Evolutionary conservation across 1,140 invertebrate genomes (phyloP).

Genomic region (Paralvinella palmiformis): DNA sequence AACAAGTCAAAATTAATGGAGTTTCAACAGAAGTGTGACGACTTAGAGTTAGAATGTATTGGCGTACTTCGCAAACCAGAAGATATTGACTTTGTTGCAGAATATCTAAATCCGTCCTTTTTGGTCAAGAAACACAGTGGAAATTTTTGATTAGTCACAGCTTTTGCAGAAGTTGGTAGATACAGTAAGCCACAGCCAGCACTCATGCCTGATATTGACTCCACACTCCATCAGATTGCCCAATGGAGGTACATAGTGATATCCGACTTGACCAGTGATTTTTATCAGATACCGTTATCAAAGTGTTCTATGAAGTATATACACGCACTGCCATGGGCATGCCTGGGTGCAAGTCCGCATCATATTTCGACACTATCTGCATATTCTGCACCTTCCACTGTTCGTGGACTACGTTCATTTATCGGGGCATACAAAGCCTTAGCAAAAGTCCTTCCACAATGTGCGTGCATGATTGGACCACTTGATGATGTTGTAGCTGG

Average conservation of each 20-base stretch:
- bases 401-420: too few species aligned
- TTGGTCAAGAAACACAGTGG: neutral
- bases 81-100: neutral
- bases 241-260: constrained; percentile 17
- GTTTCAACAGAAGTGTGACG: neutral
- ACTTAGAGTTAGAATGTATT: neutral
- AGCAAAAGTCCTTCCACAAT: too few species aligned
- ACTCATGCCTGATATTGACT: constrained; percentile 5
- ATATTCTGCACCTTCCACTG: too few species aligned
- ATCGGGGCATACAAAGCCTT: too few species aligned
- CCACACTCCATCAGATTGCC: constrained; percentile 6
- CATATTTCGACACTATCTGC: too few species aligned
- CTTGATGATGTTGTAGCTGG: too few species aligned
- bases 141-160: neutral
- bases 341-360: too few species aligned
- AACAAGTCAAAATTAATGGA: neutral
- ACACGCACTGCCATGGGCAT: too few species aligned
- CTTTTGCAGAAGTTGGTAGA: neutral
- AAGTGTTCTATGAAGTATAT: too few species aligned
- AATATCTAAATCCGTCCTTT: neutral
- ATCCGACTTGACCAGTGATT: constrained; percentile 10
- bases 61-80: neutral
- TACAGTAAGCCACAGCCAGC: constrained; percentile 9
- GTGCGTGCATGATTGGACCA: too few species aligned
- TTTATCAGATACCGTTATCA: too few species aligned